These are phyloP conservation scores for Sphaeridia pumilis DNA, from an alignment of 2,888 invertebrate species.

Conservation along the genomic window DNA sequence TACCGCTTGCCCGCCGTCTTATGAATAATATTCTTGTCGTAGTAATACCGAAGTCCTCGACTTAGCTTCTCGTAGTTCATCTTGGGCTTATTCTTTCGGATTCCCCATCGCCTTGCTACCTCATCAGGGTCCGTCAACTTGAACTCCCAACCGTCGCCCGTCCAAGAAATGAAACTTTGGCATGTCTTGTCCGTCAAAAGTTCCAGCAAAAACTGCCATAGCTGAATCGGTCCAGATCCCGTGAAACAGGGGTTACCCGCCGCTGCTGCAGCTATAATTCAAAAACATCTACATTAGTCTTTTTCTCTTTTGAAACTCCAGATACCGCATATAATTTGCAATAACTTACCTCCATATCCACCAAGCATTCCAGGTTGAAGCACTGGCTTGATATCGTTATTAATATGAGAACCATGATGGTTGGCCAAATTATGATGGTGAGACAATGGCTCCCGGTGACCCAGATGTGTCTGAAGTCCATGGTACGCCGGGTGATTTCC, in stretches of 20 bases:
- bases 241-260: slow-evolving; percentile 52
- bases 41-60: slow-evolving; percentile 91
- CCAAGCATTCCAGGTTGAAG: slow-evolving; percentile 52
- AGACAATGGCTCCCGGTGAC: slow-evolving; percentile 25
- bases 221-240: slow-evolving; percentile 90
- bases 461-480: slow-evolving; percentile 37
- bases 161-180: slow-evolving; percentile 96
- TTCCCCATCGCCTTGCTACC: slow-evolving; percentile 88
- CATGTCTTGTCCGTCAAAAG: slow-evolving; percentile 89
- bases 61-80: slow-evolving; percentile 99
- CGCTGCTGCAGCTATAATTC: no score
- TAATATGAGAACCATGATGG: slow-evolving; percentile 28
- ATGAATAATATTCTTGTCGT: slow-evolving; percentile 98
- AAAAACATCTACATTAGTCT: no score
- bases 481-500: slow-evolving; percentile 42
- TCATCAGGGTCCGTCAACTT: slow-evolving; percentile 97
- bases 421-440: slow-evolving; percentile 23
- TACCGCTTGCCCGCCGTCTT: slow-evolving; percentile 98
- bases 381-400: slow-evolving; percentile 46
- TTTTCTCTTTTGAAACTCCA: not conserved
- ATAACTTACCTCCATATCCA: slow-evolving; percentile 45
- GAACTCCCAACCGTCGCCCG: slow-evolving; percentile 98
- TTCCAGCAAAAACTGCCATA: slow-evolving; percentile 95
- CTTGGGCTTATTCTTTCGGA: slow-evolving; percentile 90
- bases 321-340: no score